phyloP scores from a whole-genome alignment of 2,888 invertebrate genomes.

The Synanthedon myopaeformis region DNA sequence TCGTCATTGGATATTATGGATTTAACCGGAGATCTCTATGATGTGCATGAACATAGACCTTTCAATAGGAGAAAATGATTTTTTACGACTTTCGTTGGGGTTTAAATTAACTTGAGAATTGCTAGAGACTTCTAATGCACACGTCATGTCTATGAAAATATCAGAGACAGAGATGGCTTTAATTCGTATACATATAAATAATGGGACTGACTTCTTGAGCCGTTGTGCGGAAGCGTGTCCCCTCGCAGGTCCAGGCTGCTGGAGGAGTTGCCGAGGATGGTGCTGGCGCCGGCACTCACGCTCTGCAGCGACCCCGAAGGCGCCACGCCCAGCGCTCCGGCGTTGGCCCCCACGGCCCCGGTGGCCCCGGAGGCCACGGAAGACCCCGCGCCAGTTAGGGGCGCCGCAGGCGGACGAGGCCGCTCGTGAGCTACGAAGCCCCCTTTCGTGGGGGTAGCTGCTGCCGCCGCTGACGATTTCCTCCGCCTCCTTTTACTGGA shows the following conservation, averaged over 20 bases:
- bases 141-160: no score
- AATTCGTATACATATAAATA: no score
- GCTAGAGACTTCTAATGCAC: no score
- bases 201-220: conserved; percentile 11
- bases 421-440: conserved; percentile 25
- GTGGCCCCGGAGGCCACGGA: background rate
- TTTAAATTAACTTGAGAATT: no score
- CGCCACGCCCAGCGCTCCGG: background rate
- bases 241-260: conserved; percentile 44
- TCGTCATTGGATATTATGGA: no score
- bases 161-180: no score
- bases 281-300: conserved; percentile 70
- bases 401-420: conserved; percentile 10
- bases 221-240: conserved; percentile 11
- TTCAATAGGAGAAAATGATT: no score
- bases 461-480: conserved; percentile 23
- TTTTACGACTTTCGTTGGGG: no score
- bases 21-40: no score
- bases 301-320: conserved; percentile 61
- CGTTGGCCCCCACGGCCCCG: conserved; percentile 1
- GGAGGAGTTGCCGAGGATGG: conserved; percentile 69
- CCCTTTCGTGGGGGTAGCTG: conserved; percentile 9
- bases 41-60: no score
- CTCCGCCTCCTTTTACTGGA: conserved; percentile 23
- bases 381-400: background rate